Percentiles rank a stretch among this genome's conserved stretches.
Conservation (phyloP, 2,113 vertebrate genomes). For the Phocoena phocoena region DNA sequence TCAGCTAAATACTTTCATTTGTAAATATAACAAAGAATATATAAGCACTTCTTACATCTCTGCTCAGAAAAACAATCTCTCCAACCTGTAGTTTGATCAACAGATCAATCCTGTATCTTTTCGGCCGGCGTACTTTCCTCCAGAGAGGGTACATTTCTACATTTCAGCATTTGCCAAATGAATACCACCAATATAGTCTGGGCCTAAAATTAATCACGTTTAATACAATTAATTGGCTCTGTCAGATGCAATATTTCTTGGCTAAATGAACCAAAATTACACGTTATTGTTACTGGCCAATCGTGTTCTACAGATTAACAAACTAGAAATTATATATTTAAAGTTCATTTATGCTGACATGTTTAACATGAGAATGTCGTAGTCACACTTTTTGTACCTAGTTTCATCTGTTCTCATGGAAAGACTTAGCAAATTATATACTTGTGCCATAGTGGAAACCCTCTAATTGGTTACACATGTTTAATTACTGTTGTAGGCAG, state of each 20-base stretch:
- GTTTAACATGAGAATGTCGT: slow-evolving; percentile 84
- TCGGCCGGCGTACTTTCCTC: not conserved
- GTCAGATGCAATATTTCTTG: slow-evolving; percentile 80
- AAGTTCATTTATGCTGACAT: slow-evolving; percentile 85
- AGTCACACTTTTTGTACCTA: slow-evolving; percentile 85
- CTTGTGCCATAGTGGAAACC: slow-evolving; percentile 90
- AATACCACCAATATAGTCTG: not conserved
- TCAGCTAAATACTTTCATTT: slow-evolving; percentile 76
- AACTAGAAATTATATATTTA: slow-evolving; percentile 86
- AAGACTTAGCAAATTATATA: slow-evolving; percentile 94
- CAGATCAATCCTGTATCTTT: not conserved
- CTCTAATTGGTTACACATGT: slow-evolving; percentile 98
- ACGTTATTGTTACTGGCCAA: slow-evolving; percentile 79
- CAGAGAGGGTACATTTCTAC: not conserved
- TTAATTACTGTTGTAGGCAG: slow-evolving; percentile 97
- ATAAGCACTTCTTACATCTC: slow-evolving; percentile 37
- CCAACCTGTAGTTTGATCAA: not conserved
- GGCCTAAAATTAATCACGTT: slow-evolving; percentile 74
- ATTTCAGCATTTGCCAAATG: not conserved
- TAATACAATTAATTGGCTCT: slow-evolving; percentile 75
- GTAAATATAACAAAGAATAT: slow-evolving; percentile 48
- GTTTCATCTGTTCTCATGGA: slow-evolving; percentile 88
- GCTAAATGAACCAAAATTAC: slow-evolving; percentile 81
- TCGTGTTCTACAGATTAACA: slow-evolving; percentile 79
- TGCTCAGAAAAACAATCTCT: slow-evolving; percentile 37